phyloP scores from a whole-genome alignment of 2,113 vertebrate genomes.

The Cyrtonyx montezumae region DNA sequence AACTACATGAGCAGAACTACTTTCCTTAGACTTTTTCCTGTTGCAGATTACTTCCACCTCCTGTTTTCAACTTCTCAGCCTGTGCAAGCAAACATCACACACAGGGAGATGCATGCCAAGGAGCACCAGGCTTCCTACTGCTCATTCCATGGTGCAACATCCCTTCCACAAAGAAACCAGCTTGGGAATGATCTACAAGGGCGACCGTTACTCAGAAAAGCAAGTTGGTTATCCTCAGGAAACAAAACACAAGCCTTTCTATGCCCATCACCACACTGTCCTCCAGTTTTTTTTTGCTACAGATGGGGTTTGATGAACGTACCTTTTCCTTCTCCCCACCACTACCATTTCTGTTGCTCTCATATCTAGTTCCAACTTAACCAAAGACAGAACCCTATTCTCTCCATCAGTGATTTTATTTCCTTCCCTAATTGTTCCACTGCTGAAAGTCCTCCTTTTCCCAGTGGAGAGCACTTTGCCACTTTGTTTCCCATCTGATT shows the following conservation, averaged over 20 bases:
- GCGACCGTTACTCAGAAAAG: not conserved
- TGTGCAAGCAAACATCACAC: not conserved
- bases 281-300: not conserved
- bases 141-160: not conserved
- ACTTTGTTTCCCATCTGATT: slow-evolving; percentile 48
- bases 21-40: not conserved
- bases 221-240: too few species aligned
- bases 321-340: not conserved
- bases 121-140: not conserved
- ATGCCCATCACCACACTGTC: not conserved
- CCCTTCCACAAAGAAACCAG: not conserved
- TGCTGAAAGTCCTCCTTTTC: not conserved
- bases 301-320: not conserved
- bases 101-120: not conserved
- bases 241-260: too few species aligned
- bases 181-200: not conserved
- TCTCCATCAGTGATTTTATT: not conserved
- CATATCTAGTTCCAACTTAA: not conserved
- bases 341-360: not conserved
- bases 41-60: not conserved
- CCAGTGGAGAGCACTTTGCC: not conserved
- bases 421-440: not conserved
- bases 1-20: not conserved
- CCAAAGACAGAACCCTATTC: not conserved
- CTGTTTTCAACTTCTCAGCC: not conserved